A percentile compares a stretch with the other conserved stretches of the same genome.
Evolutionary conservation across 2,888 invertebrate species (phyloP).

Genomic region (Eupithecia inturbata): DNA sequence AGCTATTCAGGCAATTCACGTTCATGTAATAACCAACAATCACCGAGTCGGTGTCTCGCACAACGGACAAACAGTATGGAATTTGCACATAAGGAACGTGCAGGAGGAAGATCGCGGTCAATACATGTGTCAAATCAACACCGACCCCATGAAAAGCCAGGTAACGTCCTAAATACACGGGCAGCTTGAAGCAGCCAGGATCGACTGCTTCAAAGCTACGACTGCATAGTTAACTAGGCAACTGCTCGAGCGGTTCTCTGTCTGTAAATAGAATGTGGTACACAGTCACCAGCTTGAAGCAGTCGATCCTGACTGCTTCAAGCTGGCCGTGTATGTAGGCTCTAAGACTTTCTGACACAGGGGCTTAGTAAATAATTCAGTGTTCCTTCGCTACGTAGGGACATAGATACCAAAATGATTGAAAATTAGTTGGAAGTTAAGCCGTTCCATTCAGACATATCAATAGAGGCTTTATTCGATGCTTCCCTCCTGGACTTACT

Average conservation of each 20-base stretch:
- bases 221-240: too few relatives aligned
- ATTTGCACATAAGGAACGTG: conserved; percentile 93
- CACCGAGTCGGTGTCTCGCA: conserved; percentile 93
- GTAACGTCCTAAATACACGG: conserved; percentile 68
- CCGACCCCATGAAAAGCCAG: conserved; percentile 97
- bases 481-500: conserved; percentile 25
- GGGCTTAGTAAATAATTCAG: background rate
- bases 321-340: too few relatives aligned
- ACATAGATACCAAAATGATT: background rate
- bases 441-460: conserved; percentile 60
- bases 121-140: conserved; percentile 98
- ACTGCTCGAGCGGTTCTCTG: too few relatives aligned
- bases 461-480: conserved; percentile 38
- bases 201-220: too few relatives aligned
- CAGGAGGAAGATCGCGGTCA: conserved; percentile 94
- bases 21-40: conserved; percentile 96
- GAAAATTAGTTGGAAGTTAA: conserved; percentile 60
- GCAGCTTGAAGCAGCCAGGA: too few relatives aligned
- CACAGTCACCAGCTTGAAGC: too few relatives aligned
- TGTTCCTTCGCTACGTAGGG: background rate
- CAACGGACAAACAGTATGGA: conserved; percentile 94
- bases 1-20: conserved; percentile 96
- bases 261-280: too few relatives aligned
- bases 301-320: too few relatives aligned
- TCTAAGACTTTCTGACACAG: background rate